These are phyloP conservation scores for Escarpia spicata DNA, from an alignment of 2,888 invertebrate genomes.

Conservation along the genomic window DNA sequence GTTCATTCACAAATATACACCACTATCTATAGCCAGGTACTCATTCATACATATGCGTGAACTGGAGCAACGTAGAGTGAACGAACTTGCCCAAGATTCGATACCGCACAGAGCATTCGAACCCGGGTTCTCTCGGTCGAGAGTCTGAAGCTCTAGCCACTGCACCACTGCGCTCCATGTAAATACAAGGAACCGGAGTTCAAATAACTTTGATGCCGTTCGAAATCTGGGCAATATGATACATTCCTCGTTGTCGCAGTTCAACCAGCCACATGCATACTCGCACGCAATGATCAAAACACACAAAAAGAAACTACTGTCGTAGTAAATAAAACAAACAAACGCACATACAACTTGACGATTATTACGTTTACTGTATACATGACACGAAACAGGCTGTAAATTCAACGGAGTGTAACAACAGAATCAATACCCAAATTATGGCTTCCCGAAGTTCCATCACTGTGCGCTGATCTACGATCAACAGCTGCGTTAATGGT, in stretches of 20 bases:
- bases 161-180: no score
- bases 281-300: neutral
- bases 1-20: no score
- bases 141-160: no score
- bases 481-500: neutral
- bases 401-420: neutral
- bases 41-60: no score
- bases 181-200: no score
- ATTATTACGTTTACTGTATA: neutral
- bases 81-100: no score
- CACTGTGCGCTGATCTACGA: neutral
- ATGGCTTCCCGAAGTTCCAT: neutral
- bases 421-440: neutral
- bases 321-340: neutral
- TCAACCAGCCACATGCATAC: neutral
- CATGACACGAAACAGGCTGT: neutral
- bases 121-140: no score
- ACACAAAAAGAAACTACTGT: neutral
- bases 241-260: neutral
- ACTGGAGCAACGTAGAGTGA: no score
- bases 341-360: neutral
- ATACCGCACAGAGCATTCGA: no score
- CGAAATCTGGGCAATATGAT: no score
- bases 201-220: no score
- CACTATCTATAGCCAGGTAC: no score